Conservation (phyloP, 2,888 invertebrate species). For the Oscheius sp. region DNA sequence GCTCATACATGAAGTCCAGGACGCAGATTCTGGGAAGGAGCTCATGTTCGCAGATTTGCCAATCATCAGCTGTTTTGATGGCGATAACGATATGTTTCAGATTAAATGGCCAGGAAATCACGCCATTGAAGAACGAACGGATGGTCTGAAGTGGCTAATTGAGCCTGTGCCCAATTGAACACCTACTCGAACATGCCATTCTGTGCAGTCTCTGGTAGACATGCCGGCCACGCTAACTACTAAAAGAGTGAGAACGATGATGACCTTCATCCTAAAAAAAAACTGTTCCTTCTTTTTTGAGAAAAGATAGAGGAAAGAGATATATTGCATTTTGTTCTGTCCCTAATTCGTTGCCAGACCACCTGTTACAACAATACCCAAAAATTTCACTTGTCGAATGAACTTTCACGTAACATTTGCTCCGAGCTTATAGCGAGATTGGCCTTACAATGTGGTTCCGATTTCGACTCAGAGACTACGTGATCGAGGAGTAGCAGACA, state of each 20-base stretch:
- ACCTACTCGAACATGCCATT: background rate
- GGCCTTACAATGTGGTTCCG: slow-evolving; percentile 25
- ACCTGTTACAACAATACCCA: no score
- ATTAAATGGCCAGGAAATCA: slow-evolving; percentile 5
- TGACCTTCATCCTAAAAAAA: slow-evolving; percentile 14
- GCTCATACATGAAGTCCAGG: slow-evolving; percentile 8
- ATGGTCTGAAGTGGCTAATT: slow-evolving; percentile 8
- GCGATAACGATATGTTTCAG: slow-evolving; percentile 11
- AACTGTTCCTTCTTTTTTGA: background rate
- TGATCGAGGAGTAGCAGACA: slow-evolving; percentile 13
- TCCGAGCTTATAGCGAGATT: background rate
- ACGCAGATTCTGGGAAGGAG: slow-evolving; percentile 25
- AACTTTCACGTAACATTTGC: no score
- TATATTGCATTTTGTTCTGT: no score
- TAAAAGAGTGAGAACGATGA: slow-evolving; percentile 20
- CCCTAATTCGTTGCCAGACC: no score
- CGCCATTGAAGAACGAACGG: slow-evolving; percentile 10
- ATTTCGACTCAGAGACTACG: slow-evolving; percentile 12
- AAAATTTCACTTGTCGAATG: no score
- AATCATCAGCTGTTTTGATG: slow-evolving; percentile 28
- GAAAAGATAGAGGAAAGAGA: background rate
- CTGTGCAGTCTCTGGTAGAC: background rate
- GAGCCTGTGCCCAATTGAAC: background rate
- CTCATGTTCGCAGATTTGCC: slow-evolving; percentile 29
- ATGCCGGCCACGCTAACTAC: slow-evolving; percentile 9